phyloP scores from a whole-genome alignment of 2,113 vertebrate genomes.

The Copsychus sechellarum region DNA sequence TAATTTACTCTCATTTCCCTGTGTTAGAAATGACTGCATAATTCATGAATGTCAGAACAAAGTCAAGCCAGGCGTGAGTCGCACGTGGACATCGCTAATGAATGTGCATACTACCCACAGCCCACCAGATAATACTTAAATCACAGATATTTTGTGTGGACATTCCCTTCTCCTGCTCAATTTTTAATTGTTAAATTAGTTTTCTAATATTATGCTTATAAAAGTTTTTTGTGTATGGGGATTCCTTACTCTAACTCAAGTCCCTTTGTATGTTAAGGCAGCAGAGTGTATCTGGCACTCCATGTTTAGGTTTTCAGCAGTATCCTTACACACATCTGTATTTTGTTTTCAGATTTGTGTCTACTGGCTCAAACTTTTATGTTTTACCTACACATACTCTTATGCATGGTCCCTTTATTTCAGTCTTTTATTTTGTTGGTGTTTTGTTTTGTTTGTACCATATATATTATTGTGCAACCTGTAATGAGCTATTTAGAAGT shows the following conservation, averaged over 20 bases:
- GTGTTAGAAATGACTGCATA: conserved; percentile 69
- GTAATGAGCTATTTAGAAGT: not conserved
- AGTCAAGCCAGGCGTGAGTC: conserved; percentile 66
- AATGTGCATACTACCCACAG: not conserved
- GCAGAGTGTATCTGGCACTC: not conserved
- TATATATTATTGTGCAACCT: not conserved
- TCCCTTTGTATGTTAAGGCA: not conserved
- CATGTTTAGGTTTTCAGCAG: not conserved
- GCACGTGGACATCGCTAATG: conserved; percentile 56
- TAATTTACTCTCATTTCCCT: conserved; percentile 69
- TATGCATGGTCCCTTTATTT: not conserved
- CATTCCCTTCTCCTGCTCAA: not conserved
- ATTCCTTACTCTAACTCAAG: not conserved
- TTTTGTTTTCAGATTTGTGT: not conserved
- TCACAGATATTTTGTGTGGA: not conserved
- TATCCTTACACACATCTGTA: not conserved
- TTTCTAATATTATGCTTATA: not conserved
- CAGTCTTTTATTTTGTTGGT: not conserved
- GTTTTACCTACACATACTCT: not conserved
- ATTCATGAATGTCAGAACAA: conserved; percentile 79
- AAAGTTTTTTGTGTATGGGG: not conserved
- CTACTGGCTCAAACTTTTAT: not conserved
- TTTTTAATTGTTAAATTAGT: not conserved
- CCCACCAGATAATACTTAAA: not conserved
- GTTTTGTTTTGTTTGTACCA: rapidly evolving